A percentile compares a stretch with the other conserved stretches of the same genome.
These are phyloP conservation scores for roundworm (Caenorhabditis elegans) DNA, from an alignment of 1,140 invertebrate genomes.

Conservation along the genomic window DNA sequence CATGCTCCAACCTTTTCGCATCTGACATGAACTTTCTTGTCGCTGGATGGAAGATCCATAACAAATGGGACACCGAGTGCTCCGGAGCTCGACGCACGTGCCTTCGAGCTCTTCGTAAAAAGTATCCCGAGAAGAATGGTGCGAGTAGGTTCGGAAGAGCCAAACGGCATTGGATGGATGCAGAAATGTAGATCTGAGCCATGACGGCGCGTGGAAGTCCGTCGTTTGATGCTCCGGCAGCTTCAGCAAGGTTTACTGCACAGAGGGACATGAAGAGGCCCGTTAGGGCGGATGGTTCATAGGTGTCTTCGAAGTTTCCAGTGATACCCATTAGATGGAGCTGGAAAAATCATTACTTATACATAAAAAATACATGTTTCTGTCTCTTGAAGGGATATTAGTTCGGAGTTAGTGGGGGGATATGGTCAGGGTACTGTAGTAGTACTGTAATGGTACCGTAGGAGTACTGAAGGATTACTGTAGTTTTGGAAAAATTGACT, in stretches of 20 bases:
- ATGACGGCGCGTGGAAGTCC: slow-evolving; percentile 55
- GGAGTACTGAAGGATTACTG: too few relatives aligned
- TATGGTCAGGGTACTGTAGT: too few relatives aligned
- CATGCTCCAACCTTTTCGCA: not conserved
- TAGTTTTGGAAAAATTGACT: too few relatives aligned
- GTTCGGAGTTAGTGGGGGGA: too few relatives aligned
- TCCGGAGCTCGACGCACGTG: slow-evolving; percentile 47
- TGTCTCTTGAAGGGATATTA: too few relatives aligned
- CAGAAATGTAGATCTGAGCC: slow-evolving; percentile 63
- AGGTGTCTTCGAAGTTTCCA: not conserved
- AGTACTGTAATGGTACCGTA: too few relatives aligned
- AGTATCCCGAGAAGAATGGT: slow-evolving; percentile 52
- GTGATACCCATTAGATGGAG: slow-evolving; percentile 58
- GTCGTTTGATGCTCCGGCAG: slow-evolving; percentile 57
- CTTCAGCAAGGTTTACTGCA: slow-evolving; percentile 63
- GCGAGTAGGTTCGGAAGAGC: slow-evolving; percentile 52
- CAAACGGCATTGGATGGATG: slow-evolving; percentile 53
- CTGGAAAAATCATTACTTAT: slow-evolving; percentile 47
- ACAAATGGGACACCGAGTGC: slow-evolving; percentile 7
- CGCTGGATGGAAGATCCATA: slow-evolving; percentile 62
- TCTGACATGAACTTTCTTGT: slow-evolving; percentile 55
- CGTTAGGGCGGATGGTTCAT: not conserved
- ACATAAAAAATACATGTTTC: too few relatives aligned
- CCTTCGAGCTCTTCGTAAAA: slow-evolving; percentile 55
- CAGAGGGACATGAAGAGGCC: slow-evolving; percentile 61